Evolutionary conservation across 2,888 invertebrate genomes (phyloP), one percentile per base, ranked within the genome.

Genomic region (Neoascia interrupta): DNA sequence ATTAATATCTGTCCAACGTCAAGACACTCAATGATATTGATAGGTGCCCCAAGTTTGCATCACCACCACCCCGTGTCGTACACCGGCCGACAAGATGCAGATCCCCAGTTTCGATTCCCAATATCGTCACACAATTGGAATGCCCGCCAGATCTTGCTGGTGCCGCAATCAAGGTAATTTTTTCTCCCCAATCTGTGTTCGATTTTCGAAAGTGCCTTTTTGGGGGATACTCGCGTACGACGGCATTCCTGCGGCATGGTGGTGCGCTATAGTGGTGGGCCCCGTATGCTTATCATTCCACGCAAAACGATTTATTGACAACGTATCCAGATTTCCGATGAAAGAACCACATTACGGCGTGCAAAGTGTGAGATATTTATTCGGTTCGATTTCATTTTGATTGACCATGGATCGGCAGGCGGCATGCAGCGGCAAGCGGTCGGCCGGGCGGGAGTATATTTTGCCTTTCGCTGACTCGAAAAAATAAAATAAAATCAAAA

Each of bases 281-380:
- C 11, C 61, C 23, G 26, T 8, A 8, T 26, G 23, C 79, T 79
- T 79, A 79, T 79, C 79, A 79, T 39, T 60, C 21, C 34, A 16
- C 23, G 72, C 47, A 61, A 66, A 61, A 43, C 79, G 73, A 79
- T 79, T 79, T 79, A 79, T 73, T 79, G 79, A 73, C 79, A 72
- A 68, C 26, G 49, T 49, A 79, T 73, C 64, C 66, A 56, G 73
- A 73, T 73, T 79, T 70, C 47, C 37, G 56, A 51, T 34, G 58
- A 51, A 60, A 13, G 43, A 51, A 37, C 47, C 61, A 51, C 58
- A 45, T 53, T 64, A 43, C 51, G 1, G 15, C 10, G 26, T 70
- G 56, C 76, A 53, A 69, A 76, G 75, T 76, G 76, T 73, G 76
- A 73, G 79, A 73, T 79, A 79, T 73, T 79, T 79, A 79, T 79